Percentiles rank a stretch among this genome's conserved stretches.
These are phyloP conservation scores for Siphamia tubifer DNA, from an alignment of 2,113 vertebrate species.

Conservation along the genomic window DNA sequence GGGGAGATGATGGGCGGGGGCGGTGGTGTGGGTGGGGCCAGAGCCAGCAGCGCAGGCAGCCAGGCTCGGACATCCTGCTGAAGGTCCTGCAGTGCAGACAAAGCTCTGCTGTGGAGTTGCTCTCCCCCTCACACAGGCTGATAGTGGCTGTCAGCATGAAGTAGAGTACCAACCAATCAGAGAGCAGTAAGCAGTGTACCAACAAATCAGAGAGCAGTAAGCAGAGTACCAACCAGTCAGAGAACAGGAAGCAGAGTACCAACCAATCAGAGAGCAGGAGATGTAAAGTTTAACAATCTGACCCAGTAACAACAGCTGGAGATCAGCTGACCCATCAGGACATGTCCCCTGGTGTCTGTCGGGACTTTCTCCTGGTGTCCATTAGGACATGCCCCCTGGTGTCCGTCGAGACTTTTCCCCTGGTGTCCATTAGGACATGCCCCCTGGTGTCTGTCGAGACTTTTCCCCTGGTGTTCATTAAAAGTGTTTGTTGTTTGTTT, in stretches of 20 bases:
- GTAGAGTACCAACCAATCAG: slow-evolving; percentile 59
- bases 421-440: too few species aligned
- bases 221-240: slow-evolving; percentile 59
- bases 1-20: slow-evolving; percentile 75
- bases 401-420: too few species aligned
- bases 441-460: too few species aligned
- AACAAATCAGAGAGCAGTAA: slow-evolving; percentile 56
- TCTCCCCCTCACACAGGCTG: slow-evolving; percentile 82
- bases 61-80: slow-evolving; percentile 79
- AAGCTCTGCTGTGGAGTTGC: slow-evolving; percentile 78
- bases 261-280: slow-evolving; percentile 65
- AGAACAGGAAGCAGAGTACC: slow-evolving; percentile 58
- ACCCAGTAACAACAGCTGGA: too few species aligned
- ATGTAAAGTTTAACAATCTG: too few species aligned
- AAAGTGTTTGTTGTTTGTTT: not conserved
- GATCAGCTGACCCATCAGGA: too few species aligned
- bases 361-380: too few species aligned
- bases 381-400: too few species aligned
- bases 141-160: slow-evolving; percentile 83
- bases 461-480: not conserved
- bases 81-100: slow-evolving; percentile 76
- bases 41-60: slow-evolving; percentile 79
- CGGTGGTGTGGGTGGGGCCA: too few species aligned
- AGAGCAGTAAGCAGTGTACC: slow-evolving; percentile 60
- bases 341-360: too few species aligned